These are phyloP conservation scores for Endomychus coccineus DNA, from an alignment of 2,888 invertebrate genomes.

Conservation along the genomic window DNA sequence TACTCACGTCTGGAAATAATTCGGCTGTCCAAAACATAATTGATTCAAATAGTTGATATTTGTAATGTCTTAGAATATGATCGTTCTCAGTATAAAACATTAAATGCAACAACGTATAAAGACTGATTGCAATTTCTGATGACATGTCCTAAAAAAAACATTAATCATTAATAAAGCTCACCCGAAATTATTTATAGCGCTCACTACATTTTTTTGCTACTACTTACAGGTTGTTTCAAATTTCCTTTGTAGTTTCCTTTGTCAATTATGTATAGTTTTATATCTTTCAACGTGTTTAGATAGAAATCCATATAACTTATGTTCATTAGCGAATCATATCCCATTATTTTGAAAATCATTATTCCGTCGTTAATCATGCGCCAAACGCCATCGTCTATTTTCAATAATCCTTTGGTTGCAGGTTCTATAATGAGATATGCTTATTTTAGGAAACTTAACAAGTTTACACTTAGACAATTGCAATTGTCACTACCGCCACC, in stretches of 20 bases:
- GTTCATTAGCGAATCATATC: too few relatives aligned
- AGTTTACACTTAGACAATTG: too few relatives aligned
- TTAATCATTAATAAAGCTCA: too few relatives aligned
- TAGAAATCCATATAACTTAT: background rate
- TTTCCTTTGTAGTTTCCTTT: background rate
- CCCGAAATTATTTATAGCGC: background rate
- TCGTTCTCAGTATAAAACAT: slow-evolving; percentile 1
- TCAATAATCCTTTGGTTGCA: background rate
- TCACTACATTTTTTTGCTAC: background rate
- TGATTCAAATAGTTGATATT: slow-evolving; percentile 1
- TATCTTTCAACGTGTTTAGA: background rate
- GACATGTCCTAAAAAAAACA: background rate
- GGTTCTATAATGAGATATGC: slow-evolving; percentile 1
- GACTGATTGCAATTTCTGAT: background rate
- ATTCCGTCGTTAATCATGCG: background rate
- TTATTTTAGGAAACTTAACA: too few relatives aligned
- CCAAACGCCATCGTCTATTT: background rate
- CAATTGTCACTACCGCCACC: too few relatives aligned
- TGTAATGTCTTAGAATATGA: background rate
- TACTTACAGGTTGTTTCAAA: background rate
- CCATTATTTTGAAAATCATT: slow-evolving; percentile 2
- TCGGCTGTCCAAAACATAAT: slow-evolving; percentile 2
- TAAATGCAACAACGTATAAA: background rate
- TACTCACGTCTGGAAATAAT: background rate
- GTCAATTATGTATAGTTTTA: background rate